Percentiles rank a stretch among this genome's conserved stretches.
These are phyloP conservation scores for Crenuchus spilurus DNA, from an alignment of 2,797 vertebrate genomes.

Conservation along the genomic window DNA sequence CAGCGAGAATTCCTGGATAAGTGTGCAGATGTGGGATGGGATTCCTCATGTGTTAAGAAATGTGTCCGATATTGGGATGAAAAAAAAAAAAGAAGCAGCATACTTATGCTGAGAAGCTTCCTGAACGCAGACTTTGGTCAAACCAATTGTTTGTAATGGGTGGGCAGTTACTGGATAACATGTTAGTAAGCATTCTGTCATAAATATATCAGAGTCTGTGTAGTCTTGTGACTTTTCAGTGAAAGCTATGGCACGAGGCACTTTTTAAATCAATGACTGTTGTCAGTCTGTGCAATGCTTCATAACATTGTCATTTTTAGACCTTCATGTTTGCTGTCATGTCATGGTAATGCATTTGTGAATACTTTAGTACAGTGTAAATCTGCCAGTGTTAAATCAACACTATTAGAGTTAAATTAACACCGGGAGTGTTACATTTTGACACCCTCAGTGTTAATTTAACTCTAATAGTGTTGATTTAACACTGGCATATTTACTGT, in stretches of 20 bases:
- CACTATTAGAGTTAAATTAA: no score
- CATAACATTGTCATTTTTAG: background rate
- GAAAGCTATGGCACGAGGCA: background rate
- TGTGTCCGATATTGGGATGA: background rate
- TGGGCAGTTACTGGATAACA: conserved; percentile 7
- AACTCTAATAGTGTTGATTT: no score
- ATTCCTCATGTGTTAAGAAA: conserved; percentile 10
- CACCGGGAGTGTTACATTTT: no score
- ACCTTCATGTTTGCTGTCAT: background rate
- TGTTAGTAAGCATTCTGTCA: conserved; percentile 11
- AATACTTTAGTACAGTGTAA: conserved; percentile 17
- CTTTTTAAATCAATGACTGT: background rate
- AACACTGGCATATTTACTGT: no score
- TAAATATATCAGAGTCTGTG: background rate
- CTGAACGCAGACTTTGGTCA: background rate
- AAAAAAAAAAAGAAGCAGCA: background rate
- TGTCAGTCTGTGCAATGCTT: background rate
- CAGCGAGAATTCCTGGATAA: conserved; percentile 11
- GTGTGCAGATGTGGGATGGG: conserved; percentile 4
- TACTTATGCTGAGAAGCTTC: background rate
- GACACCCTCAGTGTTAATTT: no score
- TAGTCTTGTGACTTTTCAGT: background rate
- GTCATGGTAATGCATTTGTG: background rate
- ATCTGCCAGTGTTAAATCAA: no score
- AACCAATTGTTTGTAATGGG: background rate